Conservation (phyloP, 2,797 vertebrate genomes). For the Dipus sagitta region DNA sequence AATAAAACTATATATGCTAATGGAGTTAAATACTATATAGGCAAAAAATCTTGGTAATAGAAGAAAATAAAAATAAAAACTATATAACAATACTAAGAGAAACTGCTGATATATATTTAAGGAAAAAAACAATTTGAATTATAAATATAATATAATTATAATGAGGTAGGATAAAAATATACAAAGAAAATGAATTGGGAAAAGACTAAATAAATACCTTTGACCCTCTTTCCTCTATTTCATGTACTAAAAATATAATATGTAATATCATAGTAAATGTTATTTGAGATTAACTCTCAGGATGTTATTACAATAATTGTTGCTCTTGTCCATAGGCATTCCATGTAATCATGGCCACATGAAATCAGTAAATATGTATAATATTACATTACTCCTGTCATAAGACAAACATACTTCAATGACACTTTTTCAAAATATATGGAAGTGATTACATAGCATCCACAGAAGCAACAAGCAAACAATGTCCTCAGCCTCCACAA, state of each 20-base stretch:
- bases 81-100: background rate
- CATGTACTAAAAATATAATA: slow-evolving; percentile 32
- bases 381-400: background rate
- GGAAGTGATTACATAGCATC: background rate
- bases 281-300: slow-evolving; percentile 33
- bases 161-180: slow-evolving; percentile 48
- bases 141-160: slow-evolving; percentile 35
- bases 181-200: background rate
- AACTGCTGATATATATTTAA: background rate
- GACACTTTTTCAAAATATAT: background rate
- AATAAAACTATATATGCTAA: background rate
- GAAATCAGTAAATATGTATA: background rate
- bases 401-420: slow-evolving; percentile 33
- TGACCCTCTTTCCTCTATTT: background rate
- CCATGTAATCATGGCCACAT: background rate
- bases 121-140: slow-evolving; percentile 17
- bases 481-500: background rate
- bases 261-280: background rate
- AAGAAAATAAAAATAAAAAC: slow-evolving; percentile 19
- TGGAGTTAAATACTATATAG: background rate
- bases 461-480: slow-evolving; percentile 21
- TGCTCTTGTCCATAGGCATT: slow-evolving; percentile 3
- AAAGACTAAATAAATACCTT: background rate
- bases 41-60: slow-evolving; percentile 28
- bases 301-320: slow-evolving; percentile 41